Evolutionary conservation across 2,797 vertebrate species (phyloP), one percentile per base, ranked within the genome.

Genomic region (Eidolon dupreanum): DNA sequence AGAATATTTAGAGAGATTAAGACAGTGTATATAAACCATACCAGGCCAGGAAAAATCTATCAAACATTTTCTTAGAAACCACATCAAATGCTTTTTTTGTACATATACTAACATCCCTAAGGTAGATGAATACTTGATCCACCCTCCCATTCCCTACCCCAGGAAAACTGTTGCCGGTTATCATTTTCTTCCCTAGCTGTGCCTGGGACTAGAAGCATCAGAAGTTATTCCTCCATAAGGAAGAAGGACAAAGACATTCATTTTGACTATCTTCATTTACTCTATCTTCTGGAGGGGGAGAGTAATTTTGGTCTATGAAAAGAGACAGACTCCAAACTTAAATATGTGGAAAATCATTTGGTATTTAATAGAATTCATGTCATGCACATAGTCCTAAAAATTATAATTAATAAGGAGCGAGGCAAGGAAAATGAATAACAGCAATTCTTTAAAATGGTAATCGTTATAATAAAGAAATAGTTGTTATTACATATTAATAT

Each of bases 301-400:
- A 49, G 57, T 84, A 71, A 87, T 81, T 95, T 95, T 73, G 94
- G 36, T 57, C 51, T 95, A 71, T 65, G 88, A 83, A 87, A 86
- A 95, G 36, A 95, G n/a, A 85, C 26, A 65, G 84, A 89, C 95
- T 95, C 38, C 55, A 96, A 94, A 93, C 55, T 94, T 89, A 95
- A 75, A 94, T 94, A 73, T 49, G 33, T 68, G 61, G 22, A 13
- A 87, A 95, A 74, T 94, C 49, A 78, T 90, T 91, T 91, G 49
- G 15, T 41, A 87, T 88, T 79, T 96, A 95, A 93, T 83, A 97
- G 31, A 96, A 97, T 93, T 96, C 59, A 93, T 81, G 59, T 92
- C 61, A 95, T 70, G 84, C 38, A 84, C 26, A 31, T 87, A 94
- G 71, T 31, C 49, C 33, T 86, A 84, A 94, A 96, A 89, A 81